These are phyloP conservation scores for Abrostola tripartita DNA, from an alignment of 2,888 invertebrate species.

Conservation along the genomic window DNA sequence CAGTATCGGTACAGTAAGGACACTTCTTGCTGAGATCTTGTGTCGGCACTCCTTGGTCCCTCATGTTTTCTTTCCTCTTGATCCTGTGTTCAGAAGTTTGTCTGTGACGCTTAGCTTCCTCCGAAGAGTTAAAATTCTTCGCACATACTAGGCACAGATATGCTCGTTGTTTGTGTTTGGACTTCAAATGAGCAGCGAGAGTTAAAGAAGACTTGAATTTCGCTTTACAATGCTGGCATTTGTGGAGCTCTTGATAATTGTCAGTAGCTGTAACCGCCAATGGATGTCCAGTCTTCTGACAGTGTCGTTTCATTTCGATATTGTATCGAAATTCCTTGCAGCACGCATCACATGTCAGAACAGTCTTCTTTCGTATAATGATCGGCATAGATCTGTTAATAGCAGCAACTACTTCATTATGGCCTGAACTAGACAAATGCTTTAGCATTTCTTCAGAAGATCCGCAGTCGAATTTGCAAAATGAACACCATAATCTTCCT, in stretches of 20 bases:
- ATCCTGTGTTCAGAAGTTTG: conserved; percentile 90
- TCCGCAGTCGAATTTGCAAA: conserved; percentile 91
- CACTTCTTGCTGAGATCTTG: conserved; percentile 87
- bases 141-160: conserved; percentile 92
- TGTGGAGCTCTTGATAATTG: conserved; percentile 90
- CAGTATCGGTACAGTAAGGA: conserved; percentile 87
- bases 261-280: conserved; percentile 88
- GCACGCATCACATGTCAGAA: conserved; percentile 91
- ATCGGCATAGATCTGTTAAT: conserved; percentile 95
- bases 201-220: conserved; percentile 89
- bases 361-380: conserved; percentile 90
- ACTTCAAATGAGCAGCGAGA: conserved; percentile 90
- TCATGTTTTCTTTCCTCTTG: conserved; percentile 81
- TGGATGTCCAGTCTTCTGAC: conserved; percentile 84
- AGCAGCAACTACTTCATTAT: conserved; percentile 92
- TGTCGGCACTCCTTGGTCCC: conserved; percentile 72
- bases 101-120: conserved; percentile 90
- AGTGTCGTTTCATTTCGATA: conserved; percentile 91
- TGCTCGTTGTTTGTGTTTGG: conserved; percentile 88
- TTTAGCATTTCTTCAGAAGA: conserved; percentile 90
- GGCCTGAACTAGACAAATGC: conserved; percentile 90
- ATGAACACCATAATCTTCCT: conserved; percentile 92
- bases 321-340: conserved; percentile 91
- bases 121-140: conserved; percentile 88
- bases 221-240: conserved; percentile 89